These are phyloP conservation scores for Orcinus orca DNA, from an alignment of 2,113 vertebrate genomes.

Conservation along the genomic window DNA sequence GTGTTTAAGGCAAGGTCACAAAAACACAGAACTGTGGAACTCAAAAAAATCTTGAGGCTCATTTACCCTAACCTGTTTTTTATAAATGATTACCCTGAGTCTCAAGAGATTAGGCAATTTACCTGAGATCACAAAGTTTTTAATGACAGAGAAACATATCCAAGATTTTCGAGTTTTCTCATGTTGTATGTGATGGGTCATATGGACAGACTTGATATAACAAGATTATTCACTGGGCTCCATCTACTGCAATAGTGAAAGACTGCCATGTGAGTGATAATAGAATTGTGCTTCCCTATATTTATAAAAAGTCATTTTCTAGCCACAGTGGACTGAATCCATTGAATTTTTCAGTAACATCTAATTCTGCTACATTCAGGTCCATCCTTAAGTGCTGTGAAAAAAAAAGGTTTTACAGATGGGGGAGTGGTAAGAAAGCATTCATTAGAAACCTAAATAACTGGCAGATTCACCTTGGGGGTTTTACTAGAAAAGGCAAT, in stretches of 20 bases:
- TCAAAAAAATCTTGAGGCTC: not conserved
- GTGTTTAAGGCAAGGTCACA: not conserved
- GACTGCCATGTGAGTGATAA: not conserved
- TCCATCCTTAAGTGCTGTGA: not conserved
- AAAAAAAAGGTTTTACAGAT: not conserved
- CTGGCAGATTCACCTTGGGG: conserved; percentile 3
- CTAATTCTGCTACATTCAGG: not conserved
- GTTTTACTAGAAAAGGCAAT: conserved; percentile 35
- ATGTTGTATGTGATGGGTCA: not conserved
- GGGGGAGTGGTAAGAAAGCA: not conserved
- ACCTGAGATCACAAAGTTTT: not conserved
- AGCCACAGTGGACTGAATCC: not conserved
- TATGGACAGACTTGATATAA: not conserved
- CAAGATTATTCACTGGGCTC: not conserved
- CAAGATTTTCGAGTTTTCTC: not conserved
- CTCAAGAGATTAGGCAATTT: not conserved
- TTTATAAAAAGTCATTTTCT: not conserved
- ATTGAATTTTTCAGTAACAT: not conserved
- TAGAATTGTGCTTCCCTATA: not conserved
- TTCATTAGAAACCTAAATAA: not conserved
- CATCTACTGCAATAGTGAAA: not conserved
- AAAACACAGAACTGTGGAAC: not conserved
- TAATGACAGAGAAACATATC: not conserved
- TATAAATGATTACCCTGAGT: not conserved
- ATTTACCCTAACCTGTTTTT: not conserved